phyloP scores from a whole-genome alignment of 2,797 vertebrate species.

The Chelon labrosus region DNA sequence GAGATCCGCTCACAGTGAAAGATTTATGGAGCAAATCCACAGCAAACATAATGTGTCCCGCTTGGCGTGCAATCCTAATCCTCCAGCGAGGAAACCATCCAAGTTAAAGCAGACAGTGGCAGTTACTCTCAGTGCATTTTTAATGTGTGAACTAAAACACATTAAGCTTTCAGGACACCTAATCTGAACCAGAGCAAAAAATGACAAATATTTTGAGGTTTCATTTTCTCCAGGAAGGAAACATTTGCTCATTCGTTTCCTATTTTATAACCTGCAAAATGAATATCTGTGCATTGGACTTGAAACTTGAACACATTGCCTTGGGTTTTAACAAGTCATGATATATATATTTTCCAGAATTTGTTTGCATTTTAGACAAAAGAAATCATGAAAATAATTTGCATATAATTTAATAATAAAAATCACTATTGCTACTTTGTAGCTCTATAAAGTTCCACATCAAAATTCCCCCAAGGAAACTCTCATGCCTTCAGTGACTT shows the following conservation, averaged over 20 bases:
- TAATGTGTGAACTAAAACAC: background rate
- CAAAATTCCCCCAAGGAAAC: constrained; percentile 7
- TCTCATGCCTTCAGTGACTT: constrained; percentile 16
- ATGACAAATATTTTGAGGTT: background rate
- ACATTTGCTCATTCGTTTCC: background rate
- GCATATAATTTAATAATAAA: too few relatives aligned
- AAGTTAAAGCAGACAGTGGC: constrained; percentile 8
- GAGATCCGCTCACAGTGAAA: constrained; percentile 22
- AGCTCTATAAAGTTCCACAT: constrained; percentile 7
- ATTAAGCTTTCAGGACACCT: background rate
- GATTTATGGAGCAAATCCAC: constrained; percentile 46
- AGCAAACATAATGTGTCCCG: constrained; percentile 37
- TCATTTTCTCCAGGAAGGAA: too few relatives aligned
- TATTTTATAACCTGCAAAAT: background rate
- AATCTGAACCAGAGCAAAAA: background rate
- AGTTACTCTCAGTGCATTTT: background rate
- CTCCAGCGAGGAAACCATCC: constrained; percentile 18
- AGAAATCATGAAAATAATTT: background rate
- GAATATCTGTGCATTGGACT: background rate
- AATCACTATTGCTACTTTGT: too few relatives aligned
- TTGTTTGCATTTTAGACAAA: background rate
- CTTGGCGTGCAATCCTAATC: constrained; percentile 43
- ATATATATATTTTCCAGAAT: background rate
- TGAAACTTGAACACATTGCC: too few relatives aligned
- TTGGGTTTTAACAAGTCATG: too few relatives aligned